Evolutionary conservation across 2,113 vertebrate species (phyloP), one percentile per base, ranked within the genome.

Genomic region (Melanotaenia duboulayi): DNA sequence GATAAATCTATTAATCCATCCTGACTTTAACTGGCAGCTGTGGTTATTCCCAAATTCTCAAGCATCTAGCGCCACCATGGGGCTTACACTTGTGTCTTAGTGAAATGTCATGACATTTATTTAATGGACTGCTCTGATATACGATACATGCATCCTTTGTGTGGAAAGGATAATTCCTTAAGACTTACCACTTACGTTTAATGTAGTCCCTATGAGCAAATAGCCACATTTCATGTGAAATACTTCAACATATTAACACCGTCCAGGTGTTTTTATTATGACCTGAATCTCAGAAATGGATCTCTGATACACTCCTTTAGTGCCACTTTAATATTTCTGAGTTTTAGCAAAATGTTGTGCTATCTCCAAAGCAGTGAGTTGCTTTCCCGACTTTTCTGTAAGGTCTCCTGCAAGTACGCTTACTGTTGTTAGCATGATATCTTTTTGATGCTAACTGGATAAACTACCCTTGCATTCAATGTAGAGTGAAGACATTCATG

Each of bases 71-170:
- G 1, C 39, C 48, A 7, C 50, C 25, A 24, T 61, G 42, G 39
- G n/a, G 40, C 24, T 20, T 19, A 57, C 9, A 6, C 37, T 42
- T 10, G 20, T 58, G 6, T 58, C 42, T 6, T 20, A 69, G 7
- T 58, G 55, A 68, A 67, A 75, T 67, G 64, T 54, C 64, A 54
- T 61, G 49, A 48, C 2, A 68, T 54, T 67, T 62, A 61, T 68
- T 39, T 14, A 1, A 55, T 3, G 28, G 49, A 6, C 28, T 6
- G 32, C 4, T 16, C 24, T 14, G 10, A 48, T 40, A 56, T 32
- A n/a, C 5, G 42, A 68, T 46, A 67, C 44, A 19, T 10, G 10
- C 46, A 5, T 42, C 22, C 22, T 51, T 51, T 39, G 20, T 25
- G 22, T 42, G 4, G 11, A 8, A 67, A 48, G 20, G 20, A 25